Evolutionary conservation across 1,140 invertebrate species (phyloP).

Genomic region (Heliconius nattereri): DNA sequence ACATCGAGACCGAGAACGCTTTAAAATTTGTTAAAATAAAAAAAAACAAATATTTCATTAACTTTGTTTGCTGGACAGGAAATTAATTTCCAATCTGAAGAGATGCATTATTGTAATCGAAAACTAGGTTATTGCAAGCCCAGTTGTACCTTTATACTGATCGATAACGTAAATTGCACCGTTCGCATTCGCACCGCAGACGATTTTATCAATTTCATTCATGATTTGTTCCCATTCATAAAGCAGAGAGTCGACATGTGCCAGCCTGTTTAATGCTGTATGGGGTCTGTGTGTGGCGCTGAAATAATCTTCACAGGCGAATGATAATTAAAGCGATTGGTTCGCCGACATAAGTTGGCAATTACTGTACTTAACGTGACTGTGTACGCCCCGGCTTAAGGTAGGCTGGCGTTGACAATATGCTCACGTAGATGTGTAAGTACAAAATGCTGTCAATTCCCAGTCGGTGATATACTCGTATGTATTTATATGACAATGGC

Average conservation of each 20-base stretch:
- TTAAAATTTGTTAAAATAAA: not conserved
- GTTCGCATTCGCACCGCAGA: slow-evolving; percentile 53
- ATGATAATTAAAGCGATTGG: slow-evolving; percentile 73
- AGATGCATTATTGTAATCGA: slow-evolving; percentile 36
- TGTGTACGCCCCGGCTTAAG: slow-evolving; percentile 54
- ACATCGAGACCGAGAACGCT: not conserved
- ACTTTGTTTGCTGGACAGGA: slow-evolving; percentile 25
- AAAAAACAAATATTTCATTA: too few species aligned
- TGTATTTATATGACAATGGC: not conserved
- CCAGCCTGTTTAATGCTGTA: slow-evolving; percentile 57
- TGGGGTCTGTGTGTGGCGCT: slow-evolving; percentile 67
- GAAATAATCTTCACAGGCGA: slow-evolving; percentile 72
- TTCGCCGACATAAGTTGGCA: slow-evolving; percentile 71
- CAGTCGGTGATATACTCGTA: not conserved
- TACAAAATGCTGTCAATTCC: slow-evolving; percentile 31
- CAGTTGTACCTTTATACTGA: slow-evolving; percentile 35
- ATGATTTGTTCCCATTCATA: slow-evolving; percentile 65
- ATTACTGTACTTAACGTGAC: slow-evolving; percentile 61
- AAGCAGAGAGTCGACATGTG: slow-evolving; percentile 59
- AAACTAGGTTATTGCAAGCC: slow-evolving; percentile 42
- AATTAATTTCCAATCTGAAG: slow-evolving; percentile 39
- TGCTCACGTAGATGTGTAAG: slow-evolving; percentile 24
- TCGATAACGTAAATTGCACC: slow-evolving; percentile 50
- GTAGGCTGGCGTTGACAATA: slow-evolving; percentile 42
- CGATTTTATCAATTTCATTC: slow-evolving; percentile 69